A percentile compares a stretch with the other conserved stretches of the same genome.
Conservation (phyloP, 1,140 invertebrate species). For the Neuroterus valhalla region DNA sequence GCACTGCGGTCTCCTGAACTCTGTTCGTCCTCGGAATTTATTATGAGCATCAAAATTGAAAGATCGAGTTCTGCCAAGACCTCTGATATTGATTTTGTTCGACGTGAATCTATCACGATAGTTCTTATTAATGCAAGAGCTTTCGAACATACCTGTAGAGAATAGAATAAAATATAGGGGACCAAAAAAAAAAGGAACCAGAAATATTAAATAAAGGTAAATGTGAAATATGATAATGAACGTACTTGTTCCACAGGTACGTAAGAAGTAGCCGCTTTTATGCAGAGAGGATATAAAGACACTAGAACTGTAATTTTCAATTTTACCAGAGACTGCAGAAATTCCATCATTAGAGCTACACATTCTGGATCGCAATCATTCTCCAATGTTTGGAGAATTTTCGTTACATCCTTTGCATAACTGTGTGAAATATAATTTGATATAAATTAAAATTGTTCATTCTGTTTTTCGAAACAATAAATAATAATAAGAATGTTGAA, state of each 20-base stretch:
- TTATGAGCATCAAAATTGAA: slow-evolving; percentile 62
- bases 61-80: slow-evolving; percentile 65
- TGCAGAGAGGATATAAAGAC: slow-evolving; percentile 67
- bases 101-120: slow-evolving; percentile 60
- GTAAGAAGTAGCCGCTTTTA: slow-evolving; percentile 72
- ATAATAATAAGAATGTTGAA: no score
- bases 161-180: slow-evolving; percentile 9
- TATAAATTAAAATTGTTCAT: slow-evolving; percentile 44
- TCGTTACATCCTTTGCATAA: slow-evolving; percentile 61
- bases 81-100: slow-evolving; percentile 49
- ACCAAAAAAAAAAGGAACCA: neutral
- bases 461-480: no score
- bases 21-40: slow-evolving; percentile 57
- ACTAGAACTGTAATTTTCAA: slow-evolving; percentile 66
- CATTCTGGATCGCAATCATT: slow-evolving; percentile 70
- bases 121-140: slow-evolving; percentile 67
- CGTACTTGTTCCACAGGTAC: slow-evolving; percentile 68
- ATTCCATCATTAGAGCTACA: slow-evolving; percentile 73
- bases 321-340: slow-evolving; percentile 73
- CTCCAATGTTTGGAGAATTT: slow-evolving; percentile 60
- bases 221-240: slow-evolving; percentile 30
- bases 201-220: neutral
- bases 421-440: slow-evolving; percentile 43
- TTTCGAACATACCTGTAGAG: slow-evolving; percentile 62
- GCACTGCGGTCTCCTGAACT: slow-evolving; percentile 48